phyloP scores from a whole-genome alignment of 2,888 invertebrate genomes.

The Andrena hattorfiana region DNA sequence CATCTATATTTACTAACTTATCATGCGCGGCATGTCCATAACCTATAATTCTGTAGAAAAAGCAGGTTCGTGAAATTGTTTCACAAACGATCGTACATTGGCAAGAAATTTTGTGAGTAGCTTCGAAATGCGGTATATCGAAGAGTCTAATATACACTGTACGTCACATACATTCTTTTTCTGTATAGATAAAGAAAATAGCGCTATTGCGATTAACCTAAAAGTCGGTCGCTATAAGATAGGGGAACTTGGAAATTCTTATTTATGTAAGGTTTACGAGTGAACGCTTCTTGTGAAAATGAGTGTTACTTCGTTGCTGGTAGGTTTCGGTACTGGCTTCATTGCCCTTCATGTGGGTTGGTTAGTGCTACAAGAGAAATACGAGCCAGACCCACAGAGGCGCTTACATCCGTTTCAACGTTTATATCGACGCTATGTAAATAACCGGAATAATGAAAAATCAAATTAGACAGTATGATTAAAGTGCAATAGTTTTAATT shows the following conservation, averaged over 20 bases:
- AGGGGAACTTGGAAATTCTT: background rate
- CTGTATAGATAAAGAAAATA: background rate
- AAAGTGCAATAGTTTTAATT: background rate
- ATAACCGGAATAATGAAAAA: background rate
- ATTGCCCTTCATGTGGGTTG: constrained; percentile 32
- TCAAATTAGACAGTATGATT: background rate
- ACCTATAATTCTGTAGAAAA: background rate
- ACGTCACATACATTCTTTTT: background rate
- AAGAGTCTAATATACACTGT: background rate
- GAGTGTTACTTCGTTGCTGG: background rate
- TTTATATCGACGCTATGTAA: background rate
- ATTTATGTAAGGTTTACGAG: background rate
- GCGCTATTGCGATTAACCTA: background rate
- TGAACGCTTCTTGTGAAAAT: background rate
- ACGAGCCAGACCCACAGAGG: constrained; percentile 16
- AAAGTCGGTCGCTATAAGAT: background rate
- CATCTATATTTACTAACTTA: background rate
- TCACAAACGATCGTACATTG: background rate
- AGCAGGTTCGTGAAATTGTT: background rate
- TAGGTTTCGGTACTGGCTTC: background rate
- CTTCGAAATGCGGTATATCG: background rate
- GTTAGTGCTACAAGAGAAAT: constrained; percentile 30
- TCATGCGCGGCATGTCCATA: too few species aligned
- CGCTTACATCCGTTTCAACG: constrained; percentile 35
- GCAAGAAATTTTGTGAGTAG: constrained; percentile 8